Percentiles rank a stretch among this genome's conserved stretches.
Evolutionary conservation across 2,797 vertebrate genomes (phyloP).

Genomic region (Phrynocephalus vlangalii): DNA sequence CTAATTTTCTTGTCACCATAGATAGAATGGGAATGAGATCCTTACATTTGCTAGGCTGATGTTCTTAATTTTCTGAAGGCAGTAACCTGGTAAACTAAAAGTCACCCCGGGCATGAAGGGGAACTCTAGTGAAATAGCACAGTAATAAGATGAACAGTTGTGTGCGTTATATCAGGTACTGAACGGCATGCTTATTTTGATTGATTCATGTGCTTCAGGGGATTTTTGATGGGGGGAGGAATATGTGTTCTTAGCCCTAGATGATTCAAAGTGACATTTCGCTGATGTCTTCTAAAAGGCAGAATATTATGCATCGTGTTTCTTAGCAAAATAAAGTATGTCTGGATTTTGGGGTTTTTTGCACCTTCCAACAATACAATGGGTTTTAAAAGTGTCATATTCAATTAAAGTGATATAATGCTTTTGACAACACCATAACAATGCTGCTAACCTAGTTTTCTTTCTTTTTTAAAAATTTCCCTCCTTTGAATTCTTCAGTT

Average conservation of each 20-base stretch:
- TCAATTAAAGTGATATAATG: constrained; percentile 52
- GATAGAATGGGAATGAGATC: background rate
- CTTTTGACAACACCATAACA: constrained; percentile 36
- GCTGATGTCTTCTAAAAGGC: constrained; percentile 38
- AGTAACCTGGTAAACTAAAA: background rate
- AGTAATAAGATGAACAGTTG: background rate
- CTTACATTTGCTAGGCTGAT: background rate
- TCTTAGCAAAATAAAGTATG: constrained; percentile 10
- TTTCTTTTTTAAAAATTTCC: background rate
- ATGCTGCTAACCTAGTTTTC: constrained; percentile 18
- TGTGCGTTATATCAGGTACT: constrained; percentile 28
- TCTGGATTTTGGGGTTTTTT: constrained; percentile 5
- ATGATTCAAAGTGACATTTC: constrained; percentile 46
- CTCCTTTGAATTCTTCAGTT: background rate
- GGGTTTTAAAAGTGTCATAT: constrained; percentile 42
- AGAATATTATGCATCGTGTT: constrained; percentile 45
- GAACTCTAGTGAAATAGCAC: background rate
- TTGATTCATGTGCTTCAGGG: constrained; percentile 28
- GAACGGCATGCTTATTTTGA: background rate
- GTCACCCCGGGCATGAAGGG: background rate
- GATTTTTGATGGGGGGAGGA: background rate
- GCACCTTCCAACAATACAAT: background rate
- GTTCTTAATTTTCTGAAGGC: background rate
- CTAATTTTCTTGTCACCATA: background rate
- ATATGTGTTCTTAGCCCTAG: constrained; percentile 25